Evolutionary conservation across 2,113 vertebrate genomes (phyloP), one percentile per base, ranked within the genome.

Genomic region (Scalopus aquaticus): DNA sequence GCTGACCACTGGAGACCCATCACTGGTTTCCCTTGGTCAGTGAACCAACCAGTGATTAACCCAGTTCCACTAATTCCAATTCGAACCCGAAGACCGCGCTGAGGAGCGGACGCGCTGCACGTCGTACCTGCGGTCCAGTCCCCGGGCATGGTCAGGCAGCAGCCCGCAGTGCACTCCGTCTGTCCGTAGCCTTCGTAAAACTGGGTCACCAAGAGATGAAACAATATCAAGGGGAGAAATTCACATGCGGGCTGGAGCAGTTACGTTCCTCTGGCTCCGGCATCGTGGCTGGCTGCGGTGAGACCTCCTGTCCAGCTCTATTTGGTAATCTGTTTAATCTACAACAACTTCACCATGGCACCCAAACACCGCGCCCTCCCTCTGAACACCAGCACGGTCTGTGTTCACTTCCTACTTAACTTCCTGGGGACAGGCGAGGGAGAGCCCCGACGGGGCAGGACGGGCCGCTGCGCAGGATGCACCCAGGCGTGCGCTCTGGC

Each of bases 141-240:
- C 5, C 99, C 99, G 58, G 99, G 99, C 76, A 99, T 1, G 0
- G 99, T 99, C 97, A 99, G 98, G 13, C 98, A 97, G 90, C 99
- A 99, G 3, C 99, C 99, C 22, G 99, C 99, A 19, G 99, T 98
- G 56, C 99, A 99, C 97, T 99, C 99, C 0, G 99, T 99, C 98
- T 99, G 99, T 42, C 99, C 99, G 1, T 99, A 99, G n/a, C 99
- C 99, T 98, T 99, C 99, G 85, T 99, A 99, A 97, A 99, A 99
- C 99, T 99, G 93, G 42, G 80, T 95, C 56, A 22, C 1, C n/a
- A 13, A 97, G 67, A 95, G 42, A 93, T 0, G 9, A n/a, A 20
- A 83, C 3, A 11, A 54, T 35, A 72, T 37, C 73, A 76, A 6
- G 19, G 26, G 0, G 26, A 22, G 4, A 35, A 54, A 49, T 44